Conservation (phyloP, 2,888 invertebrate genomes). For the Synergus laeviventris region DNA sequence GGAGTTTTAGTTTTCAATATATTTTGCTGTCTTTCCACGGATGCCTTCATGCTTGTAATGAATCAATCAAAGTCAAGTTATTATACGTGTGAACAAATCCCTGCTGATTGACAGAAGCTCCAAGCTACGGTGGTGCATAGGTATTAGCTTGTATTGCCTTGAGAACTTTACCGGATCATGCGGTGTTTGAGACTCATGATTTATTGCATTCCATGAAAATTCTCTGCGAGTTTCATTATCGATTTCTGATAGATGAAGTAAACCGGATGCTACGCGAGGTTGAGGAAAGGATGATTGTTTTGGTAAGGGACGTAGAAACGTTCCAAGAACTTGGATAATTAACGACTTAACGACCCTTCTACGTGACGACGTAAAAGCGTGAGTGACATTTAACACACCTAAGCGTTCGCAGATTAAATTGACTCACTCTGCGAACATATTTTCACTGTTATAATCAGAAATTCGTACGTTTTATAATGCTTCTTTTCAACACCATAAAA, state of each 20-base stretch:
- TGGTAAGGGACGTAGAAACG: constrained; percentile 4
- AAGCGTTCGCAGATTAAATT: neutral
- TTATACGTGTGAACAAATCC: constrained; percentile 33
- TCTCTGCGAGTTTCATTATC: constrained; percentile 3
- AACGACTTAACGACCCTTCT: constrained; percentile 11
- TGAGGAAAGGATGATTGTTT: constrained; percentile 21
- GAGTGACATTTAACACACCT: constrained; percentile 14
- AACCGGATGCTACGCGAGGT: neutral
- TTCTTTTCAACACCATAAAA: neutral
- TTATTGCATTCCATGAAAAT: constrained; percentile 19
- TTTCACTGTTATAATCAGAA: neutral
- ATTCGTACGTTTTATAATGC: neutral
- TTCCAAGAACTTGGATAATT: neutral
- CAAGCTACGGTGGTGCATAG: constrained; percentile 7
- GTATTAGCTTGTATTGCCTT: constrained; percentile 27
- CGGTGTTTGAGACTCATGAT: constrained; percentile 5
- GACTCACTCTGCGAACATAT: neutral
- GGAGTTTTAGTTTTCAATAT: constrained; percentile 10
- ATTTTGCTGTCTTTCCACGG: neutral
- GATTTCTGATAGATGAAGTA: constrained; percentile 17
- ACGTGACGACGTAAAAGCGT: neutral
- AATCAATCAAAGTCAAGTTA: constrained; percentile 36
- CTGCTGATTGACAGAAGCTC: constrained; percentile 17
- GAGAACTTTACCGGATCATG: neutral
- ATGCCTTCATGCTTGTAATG: constrained; percentile 5